Conservation (phyloP, 2,797 vertebrate species). For the Eulemur mongoz region DNA sequence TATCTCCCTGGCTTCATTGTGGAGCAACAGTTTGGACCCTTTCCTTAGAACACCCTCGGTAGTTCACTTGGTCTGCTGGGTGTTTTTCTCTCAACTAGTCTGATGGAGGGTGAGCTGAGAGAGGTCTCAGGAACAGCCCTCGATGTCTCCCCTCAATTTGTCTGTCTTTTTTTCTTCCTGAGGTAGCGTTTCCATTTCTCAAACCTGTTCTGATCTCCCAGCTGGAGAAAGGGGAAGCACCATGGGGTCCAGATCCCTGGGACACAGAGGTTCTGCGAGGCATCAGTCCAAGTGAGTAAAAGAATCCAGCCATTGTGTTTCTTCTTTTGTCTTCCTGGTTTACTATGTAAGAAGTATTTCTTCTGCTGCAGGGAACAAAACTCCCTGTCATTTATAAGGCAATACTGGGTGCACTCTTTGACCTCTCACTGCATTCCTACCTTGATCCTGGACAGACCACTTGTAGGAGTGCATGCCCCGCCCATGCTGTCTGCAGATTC, state of each 20-base stretch:
- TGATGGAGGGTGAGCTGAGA: neutral
- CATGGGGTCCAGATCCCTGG: constrained; percentile 30
- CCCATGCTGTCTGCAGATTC: rapidly evolving
- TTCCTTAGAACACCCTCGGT: neutral
- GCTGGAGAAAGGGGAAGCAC: constrained; percentile 43
- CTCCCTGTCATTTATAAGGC: neutral
- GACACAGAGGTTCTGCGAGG: neutral
- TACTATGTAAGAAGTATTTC: neutral
- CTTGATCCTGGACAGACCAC: neutral
- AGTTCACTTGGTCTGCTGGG: neutral
- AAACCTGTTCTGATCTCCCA: constrained; percentile 52
- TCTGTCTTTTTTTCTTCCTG: neutral
- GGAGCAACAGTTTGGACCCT: neutral
- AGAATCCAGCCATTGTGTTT: neutral
- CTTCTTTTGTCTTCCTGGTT: neutral
- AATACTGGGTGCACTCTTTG: rapidly evolving
- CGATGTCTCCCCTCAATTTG: neutral
- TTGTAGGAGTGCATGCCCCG: rapidly evolving
- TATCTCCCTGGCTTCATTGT: neutral
- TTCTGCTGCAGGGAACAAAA: neutral
- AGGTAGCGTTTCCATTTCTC: neutral
- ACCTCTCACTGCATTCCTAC: neutral
- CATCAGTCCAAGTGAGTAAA: constrained; percentile 31
- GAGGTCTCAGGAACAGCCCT: neutral
- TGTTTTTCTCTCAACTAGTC: neutral